Percentiles rank a stretch among this genome's conserved stretches.
These are phyloP conservation scores for Plebejus argus DNA, from an alignment of 2,888 invertebrate species.

Conservation along the genomic window DNA sequence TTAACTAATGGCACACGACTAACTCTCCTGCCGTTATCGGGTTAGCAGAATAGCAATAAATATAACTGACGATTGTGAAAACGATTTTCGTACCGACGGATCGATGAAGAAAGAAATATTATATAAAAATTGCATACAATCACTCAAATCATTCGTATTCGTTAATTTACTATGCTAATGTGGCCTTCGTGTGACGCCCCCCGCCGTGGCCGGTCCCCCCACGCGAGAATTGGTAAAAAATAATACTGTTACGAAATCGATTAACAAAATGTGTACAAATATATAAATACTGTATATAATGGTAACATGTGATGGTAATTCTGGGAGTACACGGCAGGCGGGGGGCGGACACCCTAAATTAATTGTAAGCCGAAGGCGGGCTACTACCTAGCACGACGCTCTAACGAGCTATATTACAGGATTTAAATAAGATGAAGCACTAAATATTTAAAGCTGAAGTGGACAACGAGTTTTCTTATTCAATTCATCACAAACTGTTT, in stretches of 20 bases:
- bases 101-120: neutral
- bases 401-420: slow-evolving; percentile 30
- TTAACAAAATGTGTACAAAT: slow-evolving; percentile 39
- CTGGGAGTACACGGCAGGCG: neutral
- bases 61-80: slow-evolving; percentile 47
- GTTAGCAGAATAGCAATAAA: slow-evolving; percentile 36
- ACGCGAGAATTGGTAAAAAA: slow-evolving; percentile 32
- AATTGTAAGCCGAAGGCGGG: slow-evolving; percentile 19
- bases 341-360: slow-evolving; percentile 24
- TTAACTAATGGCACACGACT: slow-evolving; percentile 57
- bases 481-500: slow-evolving; percentile 51
- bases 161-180: neutral
- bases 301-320: slow-evolving; percentile 47
- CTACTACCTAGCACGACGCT: slow-evolving; percentile 7
- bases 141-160: neutral
- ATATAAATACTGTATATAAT: slow-evolving; percentile 49
- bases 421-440: slow-evolving; percentile 32
- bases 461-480: slow-evolving; percentile 45
- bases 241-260: slow-evolving; percentile 37
- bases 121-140: neutral
- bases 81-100: neutral
- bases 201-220: neutral
- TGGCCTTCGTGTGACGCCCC: neutral
- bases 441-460: slow-evolving; percentile 51
- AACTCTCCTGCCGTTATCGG: slow-evolving; percentile 43